Evolutionary conservation across 2,888 invertebrate genomes (phyloP), one percentile per base, ranked within the genome.

Genomic region (Stictocephala bisonia): DNA sequence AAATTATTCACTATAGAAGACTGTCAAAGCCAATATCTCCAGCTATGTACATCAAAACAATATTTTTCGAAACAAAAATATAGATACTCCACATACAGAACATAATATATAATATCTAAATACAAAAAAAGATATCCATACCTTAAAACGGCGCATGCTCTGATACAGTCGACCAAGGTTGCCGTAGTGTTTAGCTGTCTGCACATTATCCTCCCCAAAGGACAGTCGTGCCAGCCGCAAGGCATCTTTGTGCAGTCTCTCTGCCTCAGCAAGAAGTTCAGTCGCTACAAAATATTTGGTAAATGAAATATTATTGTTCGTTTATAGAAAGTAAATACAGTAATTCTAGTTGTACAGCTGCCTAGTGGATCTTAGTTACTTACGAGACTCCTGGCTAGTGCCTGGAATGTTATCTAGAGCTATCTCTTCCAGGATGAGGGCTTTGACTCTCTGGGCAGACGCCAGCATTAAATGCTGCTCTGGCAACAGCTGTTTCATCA

Each of bases 171-270:
- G 87, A 71, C 97, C 97, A 66, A 97, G 87, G 86, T 97, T 97
- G 11, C 97, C 97, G 85, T 96, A 97, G 84, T 96, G 96, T 83
- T 97, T 97, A 67, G 97, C 96, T 0, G 96, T 96, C 86, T 97
- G 96, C 40, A 97, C 95, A 85, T 97, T 97, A 82, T 91, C 90
- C 85, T 96, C 96, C 0, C 97, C 97, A 83, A 96, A 96, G 0
- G 93, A 91, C 82, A 90, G 88, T 84, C 90, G 89, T 13, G 95
- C 91, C 48, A 96, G 85, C 67, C 89, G 87, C 60, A 97, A 86
- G 3, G 96, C 96, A 70, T 91, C 91, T 79, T 92, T 88, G 85
- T 97, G 97, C 35, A 97, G 86, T 44, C 89, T 87, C 83, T 96
- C 94, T 0, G 97, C 94, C 84, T 95, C 92, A 40, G 86, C 84